Evolutionary conservation across 2,113 vertebrate genomes (phyloP), one percentile per base, ranked within the genome.

Genomic region (Clarias magur): DNA sequence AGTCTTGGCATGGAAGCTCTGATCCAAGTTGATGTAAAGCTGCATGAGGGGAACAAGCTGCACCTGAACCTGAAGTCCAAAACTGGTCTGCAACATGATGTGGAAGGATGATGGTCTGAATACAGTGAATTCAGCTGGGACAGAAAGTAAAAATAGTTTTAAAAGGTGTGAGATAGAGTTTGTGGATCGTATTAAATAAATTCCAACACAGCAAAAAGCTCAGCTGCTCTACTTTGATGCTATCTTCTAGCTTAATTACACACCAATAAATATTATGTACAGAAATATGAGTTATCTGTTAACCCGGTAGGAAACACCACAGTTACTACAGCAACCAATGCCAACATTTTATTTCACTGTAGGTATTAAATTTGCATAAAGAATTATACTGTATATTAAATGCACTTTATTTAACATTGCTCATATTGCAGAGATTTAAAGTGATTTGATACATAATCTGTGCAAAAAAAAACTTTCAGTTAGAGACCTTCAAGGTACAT

Each of bases 1-100:
- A 54, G 97, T 95, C 59, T 90, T 94, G 85, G 93, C 92, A 92
- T 93, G 94, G 90, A 94, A 92, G 13, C 91, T 93, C 19, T 95
- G 94, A 3, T 97, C 95, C 85, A 94, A 91, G 1, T 90, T 96
- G 53, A 95, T 89, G 84, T 97, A 99, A 53, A 99, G 92, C 90
- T 99, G 98, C 98, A 99, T 97, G 80, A 97, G 3, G 2, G 95
- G 96, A 83, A 91, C 88, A 88, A 97, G 91, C 88, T 99, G 98
- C 73, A 99, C 92, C 91, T 99, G 97, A 75, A 99, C 91, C 88
- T 95, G 94, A 80, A 99, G 88, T 10, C 97, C 97, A 53, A 93
- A 92, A 27, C 76, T 88, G 0, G 96, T 97, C 89, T 95, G 95
- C 56, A 99, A 93, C n/a, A 97, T 13, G 70, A 97, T 88, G 93